phyloP scores from a whole-genome alignment of 2,113 vertebrate species.

The Paedocypris sp. region DNA sequence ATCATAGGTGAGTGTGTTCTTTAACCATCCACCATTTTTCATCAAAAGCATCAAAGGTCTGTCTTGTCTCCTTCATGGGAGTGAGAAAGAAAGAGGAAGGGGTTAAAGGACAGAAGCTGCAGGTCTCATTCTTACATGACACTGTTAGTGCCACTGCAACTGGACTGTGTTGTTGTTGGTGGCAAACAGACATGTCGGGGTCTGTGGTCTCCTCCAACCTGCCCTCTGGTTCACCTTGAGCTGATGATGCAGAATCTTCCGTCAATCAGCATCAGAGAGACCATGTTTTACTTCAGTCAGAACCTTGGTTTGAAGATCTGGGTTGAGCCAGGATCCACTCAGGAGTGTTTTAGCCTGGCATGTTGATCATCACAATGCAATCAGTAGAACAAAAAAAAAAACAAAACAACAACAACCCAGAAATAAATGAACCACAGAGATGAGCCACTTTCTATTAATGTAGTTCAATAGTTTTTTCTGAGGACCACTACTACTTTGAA shows the following conservation, averaged over 20 bases:
- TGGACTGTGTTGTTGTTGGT: background rate
- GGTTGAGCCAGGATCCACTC: slow-evolving; percentile 31
- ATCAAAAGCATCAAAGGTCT: slow-evolving; percentile 47
- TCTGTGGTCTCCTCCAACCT: slow-evolving; percentile 34
- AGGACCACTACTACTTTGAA: too few relatives aligned
- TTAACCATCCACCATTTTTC: slow-evolving; percentile 45
- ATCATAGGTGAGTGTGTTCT: slow-evolving; percentile 45
- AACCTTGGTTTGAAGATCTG: slow-evolving; percentile 21
- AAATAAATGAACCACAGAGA: too few relatives aligned
- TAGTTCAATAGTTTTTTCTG: too few relatives aligned
- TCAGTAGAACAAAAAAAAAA: too few relatives aligned
- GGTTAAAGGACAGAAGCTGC: slow-evolving; percentile 13
- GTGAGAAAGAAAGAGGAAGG: slow-evolving; percentile 24
- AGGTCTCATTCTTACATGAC: slow-evolving; percentile 1
- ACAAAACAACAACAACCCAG: too few relatives aligned
- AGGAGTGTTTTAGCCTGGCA: slow-evolving; percentile 26
- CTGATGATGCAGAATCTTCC: slow-evolving; percentile 25
- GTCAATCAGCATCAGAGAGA: slow-evolving; percentile 37
- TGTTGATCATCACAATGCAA: too few relatives aligned
- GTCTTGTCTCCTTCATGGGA: slow-evolving; percentile 33
- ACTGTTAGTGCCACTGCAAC: background rate
- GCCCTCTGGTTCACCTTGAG: slow-evolving; percentile 50
- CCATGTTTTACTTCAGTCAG: slow-evolving; percentile 27
- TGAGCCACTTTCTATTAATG: too few relatives aligned
- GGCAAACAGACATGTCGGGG: background rate